Evolutionary conservation across 2,888 invertebrate species (phyloP).

Genomic region (Zhengitettix transpicula): DNA sequence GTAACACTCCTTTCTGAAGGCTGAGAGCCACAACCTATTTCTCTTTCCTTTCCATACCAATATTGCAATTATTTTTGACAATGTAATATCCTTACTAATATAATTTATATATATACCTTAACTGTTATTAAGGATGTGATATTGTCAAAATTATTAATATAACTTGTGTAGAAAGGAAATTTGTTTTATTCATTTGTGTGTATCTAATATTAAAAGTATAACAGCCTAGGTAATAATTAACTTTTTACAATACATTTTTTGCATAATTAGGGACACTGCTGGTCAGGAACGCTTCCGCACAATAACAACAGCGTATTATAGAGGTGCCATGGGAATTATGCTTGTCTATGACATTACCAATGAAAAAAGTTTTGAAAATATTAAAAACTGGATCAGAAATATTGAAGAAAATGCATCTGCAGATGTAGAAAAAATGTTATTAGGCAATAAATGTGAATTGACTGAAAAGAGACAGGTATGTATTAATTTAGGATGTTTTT

Average conservation of each 20-base stretch:
- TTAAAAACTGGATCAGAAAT: conserved; percentile 97
- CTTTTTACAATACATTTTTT: background rate
- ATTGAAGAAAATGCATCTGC: conserved; percentile 98
- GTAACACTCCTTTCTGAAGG: too few relatives aligned
- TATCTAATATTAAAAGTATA: too few relatives aligned
- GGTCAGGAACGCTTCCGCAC: conserved; percentile 98
- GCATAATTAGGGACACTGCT: conserved; percentile 77
- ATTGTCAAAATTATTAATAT: background rate
- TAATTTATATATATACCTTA: too few relatives aligned
- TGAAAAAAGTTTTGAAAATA: conserved; percentile 97
- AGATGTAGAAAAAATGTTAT: conserved; percentile 97
- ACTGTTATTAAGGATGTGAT: background rate
- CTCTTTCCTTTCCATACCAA: too few relatives aligned
- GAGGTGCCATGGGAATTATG: conserved; percentile 99
- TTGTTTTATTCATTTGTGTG: too few relatives aligned
- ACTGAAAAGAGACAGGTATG: conserved; percentile 78
- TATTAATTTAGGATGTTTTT: background rate
- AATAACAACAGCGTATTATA: conserved; percentile 98
- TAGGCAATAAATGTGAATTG: conserved; percentile 98
- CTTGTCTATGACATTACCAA: conserved; percentile 98
- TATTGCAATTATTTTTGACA: too few relatives aligned
- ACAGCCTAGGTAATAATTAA: too few relatives aligned
- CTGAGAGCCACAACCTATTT: too few relatives aligned
- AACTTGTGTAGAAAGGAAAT: too few relatives aligned
- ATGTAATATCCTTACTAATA: too few relatives aligned